phyloP scores from a whole-genome alignment of 2,797 vertebrate species.

The Buceros bicornis region DNA sequence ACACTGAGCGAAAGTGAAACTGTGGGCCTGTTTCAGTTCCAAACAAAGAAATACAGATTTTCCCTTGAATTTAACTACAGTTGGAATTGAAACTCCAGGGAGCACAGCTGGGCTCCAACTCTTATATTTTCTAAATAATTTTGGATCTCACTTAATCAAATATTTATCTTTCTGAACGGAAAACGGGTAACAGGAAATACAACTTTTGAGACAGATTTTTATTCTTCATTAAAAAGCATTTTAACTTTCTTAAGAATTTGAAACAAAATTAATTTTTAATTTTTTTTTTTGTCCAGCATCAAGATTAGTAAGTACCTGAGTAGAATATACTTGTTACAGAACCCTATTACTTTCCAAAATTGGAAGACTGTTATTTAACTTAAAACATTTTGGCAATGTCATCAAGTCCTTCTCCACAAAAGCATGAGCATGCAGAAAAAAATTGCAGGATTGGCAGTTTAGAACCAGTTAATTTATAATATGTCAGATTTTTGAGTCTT shows the following conservation, averaged over 20 bases:
- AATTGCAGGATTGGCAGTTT: not conserved
- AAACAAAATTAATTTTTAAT: not conserved
- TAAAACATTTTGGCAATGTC: not conserved
- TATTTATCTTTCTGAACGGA: not conserved
- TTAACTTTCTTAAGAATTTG: not conserved
- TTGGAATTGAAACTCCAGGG: not conserved
- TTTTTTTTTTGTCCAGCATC: not conserved
- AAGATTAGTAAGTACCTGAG: not conserved
- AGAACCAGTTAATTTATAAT: not conserved
- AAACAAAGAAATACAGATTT: conserved; percentile 30
- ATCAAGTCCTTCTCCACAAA: not conserved
- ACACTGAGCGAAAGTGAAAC: conserved; percentile 48
- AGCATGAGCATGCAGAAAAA: not conserved
- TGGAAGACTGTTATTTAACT: not conserved
- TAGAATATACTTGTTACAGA: not conserved
- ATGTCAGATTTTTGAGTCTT: not conserved
- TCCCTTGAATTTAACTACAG: not conserved
- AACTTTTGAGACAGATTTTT: not conserved
- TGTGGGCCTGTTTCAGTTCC: not conserved
- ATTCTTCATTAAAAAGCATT: not conserved
- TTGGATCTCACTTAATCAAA: not conserved
- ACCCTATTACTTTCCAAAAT: not conserved
- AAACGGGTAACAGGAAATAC: not conserved
- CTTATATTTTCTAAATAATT: not conserved
- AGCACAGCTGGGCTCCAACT: not conserved